phyloP scores from a whole-genome alignment of 2,888 invertebrate genomes.

The Helicoverpa assulta region DNA sequence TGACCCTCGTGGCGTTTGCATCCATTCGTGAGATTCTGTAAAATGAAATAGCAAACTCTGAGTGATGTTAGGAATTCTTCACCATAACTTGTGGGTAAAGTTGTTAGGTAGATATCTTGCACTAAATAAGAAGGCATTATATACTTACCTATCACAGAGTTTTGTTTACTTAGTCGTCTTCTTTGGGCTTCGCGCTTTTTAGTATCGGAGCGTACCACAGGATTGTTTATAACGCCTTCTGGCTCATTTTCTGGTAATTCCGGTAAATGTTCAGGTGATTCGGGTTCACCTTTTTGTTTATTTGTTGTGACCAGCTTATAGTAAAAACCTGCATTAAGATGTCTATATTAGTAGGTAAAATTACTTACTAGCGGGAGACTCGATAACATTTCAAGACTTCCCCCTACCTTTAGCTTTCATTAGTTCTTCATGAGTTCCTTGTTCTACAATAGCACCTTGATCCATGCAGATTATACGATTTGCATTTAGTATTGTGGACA shows the following conservation, averaged over 20 bases:
- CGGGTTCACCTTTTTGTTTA: slow-evolving; percentile 80
- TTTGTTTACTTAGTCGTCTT: slow-evolving; percentile 72
- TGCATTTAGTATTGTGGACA: slow-evolving; percentile 93
- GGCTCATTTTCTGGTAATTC: slow-evolving; percentile 75
- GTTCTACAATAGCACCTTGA: slow-evolving; percentile 93
- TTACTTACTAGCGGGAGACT: background rate
- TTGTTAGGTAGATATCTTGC: background rate
- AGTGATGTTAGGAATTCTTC: background rate
- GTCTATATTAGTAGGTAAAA: background rate
- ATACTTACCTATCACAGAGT: slow-evolving; percentile 70
- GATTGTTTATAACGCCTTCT: slow-evolving; percentile 49
- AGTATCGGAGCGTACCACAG: slow-evolving; percentile 12
- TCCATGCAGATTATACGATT: slow-evolving; percentile 93
- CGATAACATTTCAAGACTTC: background rate
- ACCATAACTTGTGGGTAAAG: background rate
- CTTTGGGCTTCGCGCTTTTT: slow-evolving; percentile 76
- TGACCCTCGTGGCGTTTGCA: slow-evolving; percentile 82
- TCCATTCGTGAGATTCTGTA: slow-evolving; percentile 84
- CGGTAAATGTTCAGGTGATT: slow-evolving; percentile 76
- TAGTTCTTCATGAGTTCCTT: slow-evolving; percentile 93
- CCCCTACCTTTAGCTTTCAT: slow-evolving; percentile 91
- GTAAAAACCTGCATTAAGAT: slow-evolving; percentile 75
- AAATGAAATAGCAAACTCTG: background rate
- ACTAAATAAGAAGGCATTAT: background rate
- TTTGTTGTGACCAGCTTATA: slow-evolving; percentile 92